Conservation (phyloP, 2,888 invertebrate species). For the Junonia oenone region DNA sequence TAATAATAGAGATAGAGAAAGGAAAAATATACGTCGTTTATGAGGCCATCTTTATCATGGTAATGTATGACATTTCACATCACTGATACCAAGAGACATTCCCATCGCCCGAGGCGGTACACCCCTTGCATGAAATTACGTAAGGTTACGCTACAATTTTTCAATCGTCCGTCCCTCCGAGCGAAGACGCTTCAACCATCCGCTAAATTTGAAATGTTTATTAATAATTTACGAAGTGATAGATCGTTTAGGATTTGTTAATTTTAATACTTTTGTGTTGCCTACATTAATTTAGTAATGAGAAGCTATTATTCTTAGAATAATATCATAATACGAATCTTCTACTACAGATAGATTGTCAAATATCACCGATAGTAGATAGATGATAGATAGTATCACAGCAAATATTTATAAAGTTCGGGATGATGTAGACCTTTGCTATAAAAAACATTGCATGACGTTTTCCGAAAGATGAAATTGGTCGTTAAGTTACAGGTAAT, state of each 20-base stretch:
- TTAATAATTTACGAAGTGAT: conserved; percentile 45
- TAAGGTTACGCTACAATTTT: conserved; percentile 65
- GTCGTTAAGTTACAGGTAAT: too few species aligned
- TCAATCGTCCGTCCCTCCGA: conserved; percentile 62
- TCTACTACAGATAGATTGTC: too few species aligned
- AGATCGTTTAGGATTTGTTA: conserved; percentile 9
- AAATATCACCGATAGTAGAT: too few species aligned
- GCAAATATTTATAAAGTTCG: too few species aligned
- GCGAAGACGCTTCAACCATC: conserved; percentile 46
- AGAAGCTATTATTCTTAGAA: too few species aligned
- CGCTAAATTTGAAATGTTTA: conserved; percentile 56
- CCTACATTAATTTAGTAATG: not conserved
- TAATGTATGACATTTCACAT: conserved; percentile 13
- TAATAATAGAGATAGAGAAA: not conserved
- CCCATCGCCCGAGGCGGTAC: conserved; percentile 38
- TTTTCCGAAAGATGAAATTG: too few species aligned
- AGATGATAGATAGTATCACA: too few species aligned
- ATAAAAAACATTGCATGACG: too few species aligned
- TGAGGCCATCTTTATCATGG: not conserved
- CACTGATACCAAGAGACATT: conserved; percentile 16
- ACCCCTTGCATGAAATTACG: conserved; percentile 57
- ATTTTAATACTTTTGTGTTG: not conserved
- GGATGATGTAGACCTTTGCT: too few species aligned
- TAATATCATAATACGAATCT: too few species aligned
- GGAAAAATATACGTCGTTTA: not conserved